Evolutionary conservation across 2,113 vertebrate species (phyloP), one percentile per base, ranked within the genome.

Genomic region (Nesoenas mayeri): DNA sequence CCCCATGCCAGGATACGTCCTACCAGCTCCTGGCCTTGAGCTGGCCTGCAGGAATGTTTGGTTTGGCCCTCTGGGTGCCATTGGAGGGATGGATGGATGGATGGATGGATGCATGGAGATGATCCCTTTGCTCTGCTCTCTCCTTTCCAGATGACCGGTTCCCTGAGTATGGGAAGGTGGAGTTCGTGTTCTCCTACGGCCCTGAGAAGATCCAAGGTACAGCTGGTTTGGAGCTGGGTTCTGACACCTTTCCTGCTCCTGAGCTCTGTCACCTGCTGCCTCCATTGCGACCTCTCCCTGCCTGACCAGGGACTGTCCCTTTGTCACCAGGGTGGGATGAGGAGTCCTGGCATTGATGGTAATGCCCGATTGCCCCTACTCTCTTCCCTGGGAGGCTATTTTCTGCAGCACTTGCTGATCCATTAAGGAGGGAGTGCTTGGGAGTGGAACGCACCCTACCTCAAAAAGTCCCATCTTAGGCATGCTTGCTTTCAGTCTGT

Each of bases 131-230:
- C 62, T 96, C 60, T 84, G 56, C 38, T 97, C 72, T 96, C 65
- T 96, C 25, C 9, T 81, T 78, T 66, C n/a, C 96, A 99, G 99
- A 99, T 95, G 99, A 99, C 42, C 98, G 99, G 66, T 99, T 99
- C 93, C 99, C 99, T 1, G 99, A 99, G 96, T 99, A 99, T 5
- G 99, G 99, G 88, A 99, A 99, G 97, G 99, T 99, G 95, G 99
- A 99, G 91, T 99, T 99, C 50, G 98, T 99, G 77, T 99, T 99
- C 97, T 99, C 99, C 40, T 99, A 99, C 2, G 99, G 99, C 31
- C 99, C 99, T 1, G 99, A 99, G 96, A 99, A 99, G 98, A 99
- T 99, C 64, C 98, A 99, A 98, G 99, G 99, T 99, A 98, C 72
- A 36, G 28, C 74, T 79, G 12, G 0, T 65, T 86, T 2, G 11